These are phyloP conservation scores for Chelmon rostratus DNA, from an alignment of 2,797 vertebrate genomes.

Conservation along the genomic window DNA sequence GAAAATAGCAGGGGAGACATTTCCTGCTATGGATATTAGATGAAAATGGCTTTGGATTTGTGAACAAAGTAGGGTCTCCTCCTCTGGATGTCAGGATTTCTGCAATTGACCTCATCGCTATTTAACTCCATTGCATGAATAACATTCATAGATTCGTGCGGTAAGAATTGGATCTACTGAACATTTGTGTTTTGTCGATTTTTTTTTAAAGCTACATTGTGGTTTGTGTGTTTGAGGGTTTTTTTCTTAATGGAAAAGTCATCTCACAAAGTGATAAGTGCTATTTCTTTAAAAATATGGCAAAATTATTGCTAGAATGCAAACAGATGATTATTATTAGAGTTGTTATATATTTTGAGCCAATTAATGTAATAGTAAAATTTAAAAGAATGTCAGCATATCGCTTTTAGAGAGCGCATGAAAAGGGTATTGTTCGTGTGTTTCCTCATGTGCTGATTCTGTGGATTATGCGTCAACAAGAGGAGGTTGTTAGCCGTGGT, in stretches of 20 bases:
- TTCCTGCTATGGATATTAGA: slow-evolving; percentile 53
- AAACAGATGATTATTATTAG: not conserved
- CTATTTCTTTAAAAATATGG: not conserved
- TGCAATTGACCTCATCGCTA: slow-evolving; percentile 51
- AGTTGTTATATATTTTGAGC: not conserved
- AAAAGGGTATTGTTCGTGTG: too few relatives aligned
- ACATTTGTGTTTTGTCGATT: slow-evolving; percentile 2
- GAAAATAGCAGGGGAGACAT: slow-evolving; percentile 43
- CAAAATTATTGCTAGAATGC: not conserved
- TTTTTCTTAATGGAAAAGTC: not conserved
- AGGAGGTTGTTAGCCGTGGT: not conserved
- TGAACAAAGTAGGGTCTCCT: slow-evolving; percentile 30
- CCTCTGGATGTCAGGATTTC: slow-evolving; percentile 41
- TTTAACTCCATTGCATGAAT: slow-evolving; percentile 31
- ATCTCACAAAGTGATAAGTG: not conserved
- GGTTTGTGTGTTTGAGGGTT: not conserved
- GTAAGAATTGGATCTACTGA: not conserved
- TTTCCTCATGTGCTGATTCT: too few relatives aligned
- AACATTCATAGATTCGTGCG: slow-evolving; percentile 8
- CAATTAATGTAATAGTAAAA: not conserved
- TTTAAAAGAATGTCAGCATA: not conserved
- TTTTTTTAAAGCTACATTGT: not conserved
- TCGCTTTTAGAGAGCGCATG: too few relatives aligned
- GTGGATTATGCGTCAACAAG: too few relatives aligned
- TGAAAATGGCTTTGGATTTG: slow-evolving; percentile 58